Base-by-base conservation (phyloP, 2,113 vertebrate genomes). In the Gallinago undulata region DNA sequence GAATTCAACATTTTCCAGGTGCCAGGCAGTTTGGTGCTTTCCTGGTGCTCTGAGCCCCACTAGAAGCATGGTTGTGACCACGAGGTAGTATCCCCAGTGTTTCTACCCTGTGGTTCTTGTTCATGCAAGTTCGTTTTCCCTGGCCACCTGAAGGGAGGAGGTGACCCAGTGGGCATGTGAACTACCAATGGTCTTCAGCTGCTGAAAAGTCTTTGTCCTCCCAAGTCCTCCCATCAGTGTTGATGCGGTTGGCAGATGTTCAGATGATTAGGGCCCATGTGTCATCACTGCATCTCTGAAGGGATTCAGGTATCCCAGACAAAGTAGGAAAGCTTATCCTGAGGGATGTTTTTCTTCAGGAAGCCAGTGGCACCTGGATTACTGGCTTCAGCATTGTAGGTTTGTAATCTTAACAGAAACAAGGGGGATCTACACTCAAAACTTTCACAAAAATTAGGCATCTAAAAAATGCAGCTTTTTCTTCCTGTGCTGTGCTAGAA, bases 341-440 rank as follows among this genome's bases (percentile, higher is more conserved):
- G 31, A 41, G 39, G 21, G 50, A 3, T 57, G 18, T 18, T 66
- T 81, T 67, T 85, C 19, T 73, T 83, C 70, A 73, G 75, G 63
- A 31, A 85, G n/a, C 28, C 37, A 62, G n/a, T 2, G 5, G 43
- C 30, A 80, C 45, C 25, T n/a, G 4, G 0, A 0, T 23, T 84
- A 2, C 39, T 60, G 39, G n/a, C 41, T 93, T 84, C 72, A 63
- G n/a, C 41, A 0, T 25, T 82, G 18, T 18, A 55, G 50, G 25
- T 47, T 83, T 73, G 39, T 80, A 25, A 45, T 68, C 37, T 59
- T 64, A 47, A 15, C 16, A 89, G 80, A 87, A 82, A 47, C 23
- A 30, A 25, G 2, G 24, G 45, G 4, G 25, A 60, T 87, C 45
- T 27, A 19, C 5, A 27, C 16, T 15, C 28, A 50, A 23, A 62